Evolutionary conservation across 1,140 invertebrate species (phyloP), one percentile per base, ranked within the genome.

Genomic region (Lucilia sericata): DNA sequence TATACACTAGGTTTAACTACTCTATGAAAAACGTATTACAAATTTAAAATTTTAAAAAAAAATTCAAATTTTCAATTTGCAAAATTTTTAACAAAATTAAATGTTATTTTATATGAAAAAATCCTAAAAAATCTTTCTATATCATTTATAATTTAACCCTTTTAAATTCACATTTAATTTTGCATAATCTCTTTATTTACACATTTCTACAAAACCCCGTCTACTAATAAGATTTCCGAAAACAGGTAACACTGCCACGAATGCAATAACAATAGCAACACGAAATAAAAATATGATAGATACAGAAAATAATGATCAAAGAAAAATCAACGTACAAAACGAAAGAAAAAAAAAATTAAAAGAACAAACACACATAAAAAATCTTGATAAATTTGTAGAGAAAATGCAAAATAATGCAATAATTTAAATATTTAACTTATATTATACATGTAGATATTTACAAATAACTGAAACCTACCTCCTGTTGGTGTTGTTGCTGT

Each of bases 221-320:
- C 51, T 55, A n/a, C 51, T 14, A 55, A n/a, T 12, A 13, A 42
- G 42, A 42, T 42, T 42, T 42, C 42, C 51, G 5, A 76, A 76
- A 76, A 42, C 42, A 42, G 25, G 76, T 42, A 80, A 80, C 76
- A 80, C 82, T 82, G 82, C 51, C 82, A 82, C 65, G 82, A 74
- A 82, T 42, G 65, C 82, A 82, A 55, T 70, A 82, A 55, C 25
- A 82, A 82, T 60, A 47, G 51, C 30, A 60, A 70, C n/a, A 70
- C 65, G 65, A 36, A 34, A 82, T 17, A 82, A 82, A 82, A 74
- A 82, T 30, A 19, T 30, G 81, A 49, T 74, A 82, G 82, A 82
- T 65, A 82, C 30, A 74, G 47, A 78, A 49, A 78, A 78, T 80
- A 42, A 76, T 76, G 74, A 76, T 10, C 70, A 42, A 76, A 82